These are phyloP conservation scores for Drepanosiphum platanoidis DNA, from an alignment of 2,888 invertebrate genomes.

Conservation along the genomic window DNA sequence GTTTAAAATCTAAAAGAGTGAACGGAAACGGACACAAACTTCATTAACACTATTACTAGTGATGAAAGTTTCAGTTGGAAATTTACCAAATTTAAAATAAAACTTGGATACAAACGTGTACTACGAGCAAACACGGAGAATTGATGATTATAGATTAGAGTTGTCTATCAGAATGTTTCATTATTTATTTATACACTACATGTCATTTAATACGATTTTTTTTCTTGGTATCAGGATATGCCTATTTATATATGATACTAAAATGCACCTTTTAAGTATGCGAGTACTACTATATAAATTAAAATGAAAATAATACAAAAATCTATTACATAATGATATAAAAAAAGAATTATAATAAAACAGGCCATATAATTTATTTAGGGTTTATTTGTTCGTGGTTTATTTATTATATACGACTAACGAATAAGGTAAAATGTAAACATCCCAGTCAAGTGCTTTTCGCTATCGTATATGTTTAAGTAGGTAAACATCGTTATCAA, in stretches of 20 bases:
- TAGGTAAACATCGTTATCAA: constrained; percentile 20
- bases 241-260: background rate
- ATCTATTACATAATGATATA: background rate
- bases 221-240: background rate
- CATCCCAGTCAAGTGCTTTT: constrained; percentile 25
- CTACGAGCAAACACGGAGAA: background rate
- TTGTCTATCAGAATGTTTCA: background rate
- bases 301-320: background rate
- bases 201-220: background rate
- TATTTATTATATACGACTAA: constrained; percentile 9
- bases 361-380: background rate
- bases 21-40: constrained; percentile 28
- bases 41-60: constrained; percentile 11
- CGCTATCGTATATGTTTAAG: constrained; percentile 6
- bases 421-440: constrained; percentile 9
- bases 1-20: background rate
- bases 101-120: background rate
- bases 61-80: constrained; percentile 7
- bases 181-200: constrained; percentile 1
- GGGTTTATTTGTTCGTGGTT: background rate
- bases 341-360: background rate
- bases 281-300: background rate
- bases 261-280: background rate
- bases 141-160: background rate
- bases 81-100: constrained; percentile 38